A percentile compares a stretch with the other conserved stretches of the same genome.
phyloP scores from a whole-genome alignment of 30 jellyfish, hydroid and myxozoan genomes.

The Aurelia sp. region DNA sequence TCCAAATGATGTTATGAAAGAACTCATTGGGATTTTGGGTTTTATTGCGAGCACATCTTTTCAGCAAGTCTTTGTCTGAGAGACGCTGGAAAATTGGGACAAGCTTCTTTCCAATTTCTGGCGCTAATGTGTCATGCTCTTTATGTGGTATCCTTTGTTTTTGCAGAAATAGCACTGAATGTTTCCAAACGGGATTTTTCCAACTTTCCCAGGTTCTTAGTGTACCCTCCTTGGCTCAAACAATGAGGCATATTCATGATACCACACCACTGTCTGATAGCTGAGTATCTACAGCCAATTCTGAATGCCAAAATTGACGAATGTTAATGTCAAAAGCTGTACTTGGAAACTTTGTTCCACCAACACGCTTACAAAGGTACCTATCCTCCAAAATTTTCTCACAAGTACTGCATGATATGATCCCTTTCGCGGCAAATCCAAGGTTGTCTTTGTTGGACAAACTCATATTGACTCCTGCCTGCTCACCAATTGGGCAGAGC shows the following conservation, averaged over 20 bases:
- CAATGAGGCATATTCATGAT: constrained; percentile 29
- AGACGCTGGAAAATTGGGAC: no score
- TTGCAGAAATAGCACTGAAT: background rate
- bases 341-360: background rate
- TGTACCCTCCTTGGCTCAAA: background rate
- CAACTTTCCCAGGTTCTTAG: background rate
- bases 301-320: constrained; percentile 40
- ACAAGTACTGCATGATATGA: background rate
- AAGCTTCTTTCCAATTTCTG: no score
- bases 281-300: constrained; percentile 47
- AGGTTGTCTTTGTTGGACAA: no score
- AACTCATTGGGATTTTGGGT: no score
- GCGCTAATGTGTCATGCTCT: no score
- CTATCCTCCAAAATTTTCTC: background rate
- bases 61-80: no score
- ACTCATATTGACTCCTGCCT: no score
- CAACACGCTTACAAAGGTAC: constrained; percentile 8
- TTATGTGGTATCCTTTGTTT: constrained; percentile 1
- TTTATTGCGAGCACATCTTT: no score
- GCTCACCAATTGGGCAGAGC: no score
- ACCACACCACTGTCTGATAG: constrained; percentile 32
- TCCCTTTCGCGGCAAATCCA: constrained; percentile 8
- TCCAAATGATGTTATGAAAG: no score
- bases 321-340: constrained; percentile 17
- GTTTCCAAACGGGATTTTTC: background rate